A percentile compares a stretch with the other conserved stretches of the same genome.
phyloP scores from a whole-genome alignment of 2,888 invertebrate genomes.

The Protodeltote pygarga region DNA sequence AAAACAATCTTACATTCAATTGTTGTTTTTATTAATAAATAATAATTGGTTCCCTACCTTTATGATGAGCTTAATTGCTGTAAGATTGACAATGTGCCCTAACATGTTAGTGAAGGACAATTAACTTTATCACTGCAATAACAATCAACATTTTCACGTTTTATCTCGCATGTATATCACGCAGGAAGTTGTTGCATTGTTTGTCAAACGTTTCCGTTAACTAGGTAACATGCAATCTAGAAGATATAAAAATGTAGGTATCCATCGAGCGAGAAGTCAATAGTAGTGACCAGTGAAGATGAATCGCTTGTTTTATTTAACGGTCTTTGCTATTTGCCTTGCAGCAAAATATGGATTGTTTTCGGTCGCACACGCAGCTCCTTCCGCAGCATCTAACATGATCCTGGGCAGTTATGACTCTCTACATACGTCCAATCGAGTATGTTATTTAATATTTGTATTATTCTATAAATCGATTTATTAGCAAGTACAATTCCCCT shows the following conservation, averaged over 20 bases:
- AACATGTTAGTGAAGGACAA: conserved; percentile 53
- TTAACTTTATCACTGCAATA: conserved; percentile 64
- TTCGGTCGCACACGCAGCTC: conserved; percentile 45
- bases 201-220: conserved; percentile 72
- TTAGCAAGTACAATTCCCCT: no score
- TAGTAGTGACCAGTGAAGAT: conserved; percentile 68
- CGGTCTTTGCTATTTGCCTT: conserved; percentile 61
- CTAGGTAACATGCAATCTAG: conserved; percentile 60
- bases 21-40: conserved; percentile 12
- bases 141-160: conserved; percentile 63
- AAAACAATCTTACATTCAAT: no score
- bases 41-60: no score
- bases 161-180: conserved; percentile 69
- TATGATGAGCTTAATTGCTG: conserved; percentile 22
- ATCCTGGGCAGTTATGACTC: conserved; percentile 27
- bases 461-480: no score
- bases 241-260: conserved; percentile 63
- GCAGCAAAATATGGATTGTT: conserved; percentile 42
- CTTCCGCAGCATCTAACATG: conserved; percentile 32
- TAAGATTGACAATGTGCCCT: conserved; percentile 44
- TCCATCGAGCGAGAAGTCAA: conserved; percentile 36
- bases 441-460: no score
- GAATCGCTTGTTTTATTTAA: conserved; percentile 66
- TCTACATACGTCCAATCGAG: conserved; percentile 55
- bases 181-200: conserved; percentile 79